Evolutionary conservation across 2,888 invertebrate genomes (phyloP), one percentile per base, ranked within the genome.

Genomic region (Polyommatus iphigenia): DNA sequence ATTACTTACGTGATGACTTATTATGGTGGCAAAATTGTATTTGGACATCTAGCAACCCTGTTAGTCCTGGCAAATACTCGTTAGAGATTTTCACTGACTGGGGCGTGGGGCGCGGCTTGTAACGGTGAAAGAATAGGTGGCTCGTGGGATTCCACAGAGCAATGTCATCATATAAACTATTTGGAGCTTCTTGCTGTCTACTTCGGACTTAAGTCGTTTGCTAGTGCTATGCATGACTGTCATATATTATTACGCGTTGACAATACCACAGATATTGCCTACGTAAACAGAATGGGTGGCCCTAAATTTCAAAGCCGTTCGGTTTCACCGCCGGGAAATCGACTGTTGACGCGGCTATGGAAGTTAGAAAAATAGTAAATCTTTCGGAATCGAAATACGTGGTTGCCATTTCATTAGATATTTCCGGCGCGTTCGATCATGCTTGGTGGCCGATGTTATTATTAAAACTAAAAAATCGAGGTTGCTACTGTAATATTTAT

Each of bases 141-240:
- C 6, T 10, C 20, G 8, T 67, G 67, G 67, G 10, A 20, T 24
- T 24, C 67, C 29, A 24, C 24, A 24, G n/a, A 67, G 29, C n/a
- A 29, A 24, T 20, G 20, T 8, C 3, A 62, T 20, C 67, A 67
- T 8, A 67, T 67, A 67, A 77, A 77, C 62, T 75, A 75, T 75
- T 67, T 77, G 32, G 67, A 78, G 29, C 67, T 78, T 18, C 18
- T 67, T 15, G 71, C 78, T 18, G 24, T 67, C 10, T 78, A 75
- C 18, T 75, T 78, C 7, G 77, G 73, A 2, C 41, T 79, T 32
- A 79, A 77, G 75, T 71, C 62, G 10, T 77, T 77, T 76, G 76
- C 77, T 54, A 32, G 36, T 18, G 54, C 77, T 59, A 54, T 24
- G 8, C n/a, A n/a, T n/a, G n/a, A n/a, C n/a, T n/a, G n/a, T n/a